A percentile compares a stretch with the other conserved stretches of the same genome.
Conservation (phyloP, 37 sponge, comb jelly and placozoan genomes). For the Geodia barretti region DNA sequence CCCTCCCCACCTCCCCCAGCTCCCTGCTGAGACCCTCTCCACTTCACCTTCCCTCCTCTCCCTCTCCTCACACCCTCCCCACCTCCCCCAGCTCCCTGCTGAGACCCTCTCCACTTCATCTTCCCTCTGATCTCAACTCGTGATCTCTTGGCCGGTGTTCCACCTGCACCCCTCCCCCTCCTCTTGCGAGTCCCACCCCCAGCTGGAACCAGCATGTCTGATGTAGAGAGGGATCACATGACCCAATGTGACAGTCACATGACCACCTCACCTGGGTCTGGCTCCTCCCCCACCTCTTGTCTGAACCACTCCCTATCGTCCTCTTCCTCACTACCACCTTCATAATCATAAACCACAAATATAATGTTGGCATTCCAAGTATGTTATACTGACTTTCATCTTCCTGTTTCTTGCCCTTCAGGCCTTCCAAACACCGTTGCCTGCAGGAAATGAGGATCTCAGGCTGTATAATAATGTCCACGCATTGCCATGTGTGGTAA, state of each 20-base stretch:
- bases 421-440: conserved; percentile 34
- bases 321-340: conserved; percentile 44
- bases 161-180: conserved; percentile 5
- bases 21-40: neutral
- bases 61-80: neutral
- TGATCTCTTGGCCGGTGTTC: neutral
- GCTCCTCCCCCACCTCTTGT: conserved; percentile 79
- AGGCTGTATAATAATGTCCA: too few relatives aligned
- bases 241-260: neutral
- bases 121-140: neutral
- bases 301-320: conserved; percentile 79
- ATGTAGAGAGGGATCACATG: neutral
- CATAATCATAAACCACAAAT: neutral
- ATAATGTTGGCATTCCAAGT: neutral
- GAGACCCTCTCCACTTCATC: neutral
- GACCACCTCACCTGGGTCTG: conserved; percentile 63
- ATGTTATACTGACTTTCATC: neutral
- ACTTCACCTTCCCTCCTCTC: conserved; percentile 1
- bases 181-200: neutral
- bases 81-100: neutral
- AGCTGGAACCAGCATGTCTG: neutral
- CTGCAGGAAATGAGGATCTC: too few relatives aligned
- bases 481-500: too few relatives aligned
- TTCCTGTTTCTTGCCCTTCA: neutral
- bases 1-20: neutral